These are phyloP conservation scores for Charanyca ferruginea DNA, from an alignment of 2,888 invertebrate species.

Conservation along the genomic window DNA sequence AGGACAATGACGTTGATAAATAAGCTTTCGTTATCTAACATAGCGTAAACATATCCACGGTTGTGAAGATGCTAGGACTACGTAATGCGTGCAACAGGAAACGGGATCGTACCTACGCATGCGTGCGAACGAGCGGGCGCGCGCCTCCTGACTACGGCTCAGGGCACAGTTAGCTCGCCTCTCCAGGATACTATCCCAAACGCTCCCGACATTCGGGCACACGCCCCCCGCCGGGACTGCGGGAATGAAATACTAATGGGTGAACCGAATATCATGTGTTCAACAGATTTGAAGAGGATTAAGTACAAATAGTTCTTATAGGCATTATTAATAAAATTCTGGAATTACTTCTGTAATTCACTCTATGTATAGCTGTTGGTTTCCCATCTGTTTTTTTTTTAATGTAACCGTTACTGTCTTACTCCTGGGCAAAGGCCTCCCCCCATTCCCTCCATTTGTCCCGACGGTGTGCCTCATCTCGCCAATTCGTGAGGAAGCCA, in stretches of 20 bases:
- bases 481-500: no score
- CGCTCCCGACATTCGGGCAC: slow-evolving; percentile 70
- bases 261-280: slow-evolving; percentile 56
- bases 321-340: slow-evolving; percentile 30
- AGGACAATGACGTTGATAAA: slow-evolving; percentile 9
- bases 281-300: slow-evolving; percentile 37
- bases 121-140: slow-evolving; percentile 81
- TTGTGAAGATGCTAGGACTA: slow-evolving; percentile 49
- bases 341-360: no score
- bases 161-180: slow-evolving; percentile 62
- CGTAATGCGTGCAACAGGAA: slow-evolving; percentile 79
- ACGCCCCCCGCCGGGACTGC: slow-evolving; percentile 75
- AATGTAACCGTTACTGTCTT: no score
- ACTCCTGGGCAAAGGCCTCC: no score
- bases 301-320: slow-evolving; percentile 31
- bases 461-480: no score
- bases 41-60: slow-evolving; percentile 54
- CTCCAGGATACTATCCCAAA: slow-evolving; percentile 73
- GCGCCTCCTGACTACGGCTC: slow-evolving; percentile 79
- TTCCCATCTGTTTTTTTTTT: no score
- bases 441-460: no score
- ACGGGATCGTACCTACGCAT: slow-evolving; percentile 75
- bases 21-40: slow-evolving; percentile 50
- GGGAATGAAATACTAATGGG: slow-evolving; percentile 60
- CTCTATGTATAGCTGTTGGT: no score